Evolutionary conservation across 2,797 vertebrate genomes (phyloP).

Genomic region (Lagocephalus sceleratus): DNA sequence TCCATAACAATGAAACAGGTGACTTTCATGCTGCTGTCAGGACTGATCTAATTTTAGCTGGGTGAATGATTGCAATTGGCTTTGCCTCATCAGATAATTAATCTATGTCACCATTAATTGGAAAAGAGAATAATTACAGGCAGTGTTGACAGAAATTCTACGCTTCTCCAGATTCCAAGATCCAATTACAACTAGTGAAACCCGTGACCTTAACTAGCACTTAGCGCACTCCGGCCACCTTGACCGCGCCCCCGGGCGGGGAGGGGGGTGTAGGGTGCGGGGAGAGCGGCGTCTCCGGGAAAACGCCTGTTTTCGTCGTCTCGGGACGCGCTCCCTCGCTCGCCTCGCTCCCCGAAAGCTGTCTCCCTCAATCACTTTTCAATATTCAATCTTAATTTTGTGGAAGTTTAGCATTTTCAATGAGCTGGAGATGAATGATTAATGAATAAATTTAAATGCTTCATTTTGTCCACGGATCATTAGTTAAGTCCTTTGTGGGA

Average conservation of each 20-base stretch:
- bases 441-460: constrained; percentile 99
- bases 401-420: constrained; percentile 99
- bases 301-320: constrained; percentile 82
- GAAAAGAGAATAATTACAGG: constrained; percentile 99
- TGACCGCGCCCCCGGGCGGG: constrained; percentile 77
- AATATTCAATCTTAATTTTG: constrained; percentile 99
- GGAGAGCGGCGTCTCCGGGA: constrained; percentile 20
- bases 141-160: constrained; percentile 99
- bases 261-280: too few species aligned
- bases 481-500: constrained; percentile 99
- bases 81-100: constrained; percentile 99
- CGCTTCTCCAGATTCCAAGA: constrained; percentile 97
- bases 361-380: constrained; percentile 99
- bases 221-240: constrained; percentile 88
- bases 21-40: constrained; percentile 99
- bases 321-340: constrained; percentile 64
- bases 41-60: constrained; percentile 99
- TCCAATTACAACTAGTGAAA: constrained; percentile 95
- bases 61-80: constrained; percentile 99
- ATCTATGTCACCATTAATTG: constrained; percentile 99
- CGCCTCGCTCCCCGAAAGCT: constrained; percentile 79
- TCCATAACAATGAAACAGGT: constrained; percentile 99
- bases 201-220: constrained; percentile 80
- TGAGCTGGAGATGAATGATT: constrained; percentile 99
- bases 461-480: constrained; percentile 99